These are phyloP conservation scores for Phania funesta DNA, from an alignment of 2,888 invertebrate species.

Conservation along the genomic window DNA sequence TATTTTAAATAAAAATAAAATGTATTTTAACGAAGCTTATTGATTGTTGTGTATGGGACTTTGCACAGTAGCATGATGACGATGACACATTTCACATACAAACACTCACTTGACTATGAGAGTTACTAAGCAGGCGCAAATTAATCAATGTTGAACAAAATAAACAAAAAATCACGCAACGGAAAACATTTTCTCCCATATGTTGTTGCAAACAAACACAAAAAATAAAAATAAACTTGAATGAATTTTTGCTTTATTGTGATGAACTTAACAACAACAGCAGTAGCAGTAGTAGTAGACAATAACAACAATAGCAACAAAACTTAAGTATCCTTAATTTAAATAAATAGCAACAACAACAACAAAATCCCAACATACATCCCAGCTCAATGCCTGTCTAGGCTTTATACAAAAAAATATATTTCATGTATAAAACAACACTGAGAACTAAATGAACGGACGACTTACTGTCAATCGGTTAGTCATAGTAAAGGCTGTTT, in stretches of 20 bases:
- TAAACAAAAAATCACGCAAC: constrained; percentile 2
- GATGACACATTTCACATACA: constrained; percentile 56
- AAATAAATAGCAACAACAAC: constrained; percentile 44
- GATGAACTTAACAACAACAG: constrained; percentile 65
- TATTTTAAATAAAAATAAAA: too few relatives aligned
- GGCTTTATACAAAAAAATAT: constrained; percentile 8
- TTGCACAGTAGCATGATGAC: too few relatives aligned
- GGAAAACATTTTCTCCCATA: constrained; percentile 13
- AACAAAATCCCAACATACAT: not conserved
- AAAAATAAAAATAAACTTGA: constrained; percentile 30
- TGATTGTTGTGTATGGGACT: too few relatives aligned
- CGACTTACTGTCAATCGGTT: constrained; percentile 44
- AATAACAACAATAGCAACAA: constrained; percentile 63
- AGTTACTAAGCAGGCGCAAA: constrained; percentile 46
- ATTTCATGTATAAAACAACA: constrained; percentile 1
- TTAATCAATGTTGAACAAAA: constrained; percentile 10
- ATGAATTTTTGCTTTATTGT: constrained; percentile 67
- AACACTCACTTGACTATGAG: not conserved
- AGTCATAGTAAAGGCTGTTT: constrained; percentile 39
- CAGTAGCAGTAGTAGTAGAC: not conserved
- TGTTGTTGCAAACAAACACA: not conserved
- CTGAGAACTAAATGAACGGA: not conserved
- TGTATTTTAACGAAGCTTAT: too few relatives aligned
- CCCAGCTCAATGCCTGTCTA: constrained; percentile 44
- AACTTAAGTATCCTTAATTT: constrained; percentile 65